phyloP scores from a whole-genome alignment of 2,888 invertebrate genomes.

The Apamea anceps region DNA sequence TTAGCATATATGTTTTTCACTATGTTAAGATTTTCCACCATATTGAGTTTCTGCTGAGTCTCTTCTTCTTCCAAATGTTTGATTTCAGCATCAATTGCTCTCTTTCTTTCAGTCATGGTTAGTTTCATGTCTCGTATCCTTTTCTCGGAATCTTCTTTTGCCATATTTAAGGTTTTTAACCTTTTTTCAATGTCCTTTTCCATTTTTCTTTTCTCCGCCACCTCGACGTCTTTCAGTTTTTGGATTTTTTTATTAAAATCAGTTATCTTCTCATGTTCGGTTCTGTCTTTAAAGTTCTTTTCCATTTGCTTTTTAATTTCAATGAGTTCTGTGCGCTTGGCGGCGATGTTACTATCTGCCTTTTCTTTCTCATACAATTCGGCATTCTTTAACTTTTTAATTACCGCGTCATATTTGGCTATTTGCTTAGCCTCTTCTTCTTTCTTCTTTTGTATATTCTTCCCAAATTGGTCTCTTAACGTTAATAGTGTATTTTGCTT shows the following conservation, averaged over 20 bases:
- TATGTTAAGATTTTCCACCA: neutral
- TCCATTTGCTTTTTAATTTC: neutral
- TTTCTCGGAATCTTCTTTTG: slow-evolving; percentile 4
- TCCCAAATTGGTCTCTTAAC: slow-evolving; percentile 4
- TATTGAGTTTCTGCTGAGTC: neutral
- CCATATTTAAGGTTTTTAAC: slow-evolving; percentile 9
- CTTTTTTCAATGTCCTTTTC: slow-evolving; percentile 20
- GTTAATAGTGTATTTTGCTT: slow-evolving; percentile 4
- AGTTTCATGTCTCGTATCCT: slow-evolving; percentile 10
- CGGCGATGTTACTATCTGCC: neutral
- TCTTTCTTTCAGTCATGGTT: slow-evolving; percentile 10
- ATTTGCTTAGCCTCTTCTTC: neutral
- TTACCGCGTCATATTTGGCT: slow-evolving; percentile 1
- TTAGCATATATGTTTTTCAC: slow-evolving; percentile 8
- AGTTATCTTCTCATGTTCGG: too few species aligned
- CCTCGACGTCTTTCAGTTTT: slow-evolving; percentile 14
- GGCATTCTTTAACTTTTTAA: slow-evolving; percentile 16
- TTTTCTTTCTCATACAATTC: slow-evolving; percentile 19
- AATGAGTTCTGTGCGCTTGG: slow-evolving; percentile 6
- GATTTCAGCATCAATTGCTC: slow-evolving; percentile 22
- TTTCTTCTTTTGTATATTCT: slow-evolving; percentile 1
- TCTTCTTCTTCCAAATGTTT: slow-evolving; percentile 9
- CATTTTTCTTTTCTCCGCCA: neutral
- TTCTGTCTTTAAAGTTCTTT: neutral
- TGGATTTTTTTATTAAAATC: slow-evolving; percentile 29